Percentiles rank a stretch among this genome's conserved stretches.
phyloP scores from a whole-genome alignment of 1,140 invertebrate species.

The Papilio polyxenes region DNA sequence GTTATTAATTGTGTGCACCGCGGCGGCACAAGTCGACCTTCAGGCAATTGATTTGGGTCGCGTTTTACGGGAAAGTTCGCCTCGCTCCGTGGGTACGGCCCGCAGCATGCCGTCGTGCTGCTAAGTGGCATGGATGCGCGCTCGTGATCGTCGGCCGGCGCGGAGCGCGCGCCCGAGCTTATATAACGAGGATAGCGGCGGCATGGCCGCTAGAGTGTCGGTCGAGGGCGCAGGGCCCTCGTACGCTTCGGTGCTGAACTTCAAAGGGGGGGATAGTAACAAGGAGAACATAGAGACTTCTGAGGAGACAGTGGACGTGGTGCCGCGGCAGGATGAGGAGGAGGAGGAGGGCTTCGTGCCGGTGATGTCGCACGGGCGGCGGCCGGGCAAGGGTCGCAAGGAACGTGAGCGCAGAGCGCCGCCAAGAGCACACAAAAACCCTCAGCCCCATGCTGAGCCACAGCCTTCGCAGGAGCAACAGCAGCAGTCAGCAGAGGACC shows the following conservation, averaged over 20 bases:
- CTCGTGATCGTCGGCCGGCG: constrained; percentile 78
- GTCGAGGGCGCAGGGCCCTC: constrained; percentile 77
- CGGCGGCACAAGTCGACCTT: constrained; percentile 56
- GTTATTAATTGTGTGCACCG: constrained; percentile 44
- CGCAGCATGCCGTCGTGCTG: constrained; percentile 74
- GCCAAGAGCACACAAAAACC: constrained; percentile 63
- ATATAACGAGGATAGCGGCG: constrained; percentile 74
- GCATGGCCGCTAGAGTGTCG: constrained; percentile 80
- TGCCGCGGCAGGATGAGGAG: constrained; percentile 65
- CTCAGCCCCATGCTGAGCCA: constrained; percentile 55
- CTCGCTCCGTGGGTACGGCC: constrained; percentile 65
- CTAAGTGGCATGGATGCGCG: constrained; percentile 76
- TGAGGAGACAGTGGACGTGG: constrained; percentile 63
- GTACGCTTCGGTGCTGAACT: constrained; percentile 80
- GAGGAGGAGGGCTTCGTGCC: constrained; percentile 79
- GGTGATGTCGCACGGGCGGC: constrained; percentile 71
- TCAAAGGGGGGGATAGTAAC: constrained; percentile 72
- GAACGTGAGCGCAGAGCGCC: constrained; percentile 68
- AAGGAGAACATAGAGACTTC: constrained; percentile 76
- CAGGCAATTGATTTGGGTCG: constrained; percentile 53
- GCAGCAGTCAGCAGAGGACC: constrained; percentile 56
- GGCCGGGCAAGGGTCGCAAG: constrained; percentile 66
- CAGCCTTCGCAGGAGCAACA: constrained; percentile 60
- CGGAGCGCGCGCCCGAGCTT: constrained; percentile 78
- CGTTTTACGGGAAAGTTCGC: constrained; percentile 59